Base-by-base conservation (phyloP, 2,888 invertebrate species). In the Rosalia funebris region DNA sequence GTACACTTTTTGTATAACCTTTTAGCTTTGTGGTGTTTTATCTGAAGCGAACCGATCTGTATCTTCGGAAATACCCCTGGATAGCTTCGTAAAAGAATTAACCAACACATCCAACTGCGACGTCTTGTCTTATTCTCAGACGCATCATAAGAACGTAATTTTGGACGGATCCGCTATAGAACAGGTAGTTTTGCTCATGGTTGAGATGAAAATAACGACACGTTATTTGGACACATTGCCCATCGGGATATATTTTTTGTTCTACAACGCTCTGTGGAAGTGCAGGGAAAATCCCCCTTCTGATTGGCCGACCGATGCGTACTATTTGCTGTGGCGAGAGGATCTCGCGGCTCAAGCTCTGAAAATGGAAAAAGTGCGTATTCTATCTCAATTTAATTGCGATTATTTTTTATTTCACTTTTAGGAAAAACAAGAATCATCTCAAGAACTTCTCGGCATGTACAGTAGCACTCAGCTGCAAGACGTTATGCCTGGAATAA, bases 221-320 rank as follows among this genome's bases (percentile, higher is more conserved):
- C 83, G 86, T n/a, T 87, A 89, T 68, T 79, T 93, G n/a, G 88
- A 89, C 71, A 87, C 84, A 55, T 82, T 92, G 16, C 92, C 93
- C 0, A 85, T 88, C 0, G 91, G 91, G 0, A 81, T 93, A n/a
- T 84, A 88, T 5, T 82, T 91, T 1, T 84, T 91, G 11, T 81
- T 92, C 0, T 84, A 88, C 65, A 88, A 91, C 77, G 86, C 88
- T 11, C 86, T 92, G 63, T 88, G 90, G 79, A 83, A 86, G 66
- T 90, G 91, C 70, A 85, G 92, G 72, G 85, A 87, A 71, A 84
- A 86, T 58, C 92, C 93, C 0, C 90, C 91, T 0, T 83, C 88
- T 20, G 87, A 87, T 77, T 92, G 92, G 91, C 87, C 90, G 0
- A 83, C 85, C 15, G 84, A 86, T 16, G 89, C 90, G 0, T 93